Base-by-base conservation (phyloP, 2,888 invertebrate species). In the Lasius platythorax region DNA sequence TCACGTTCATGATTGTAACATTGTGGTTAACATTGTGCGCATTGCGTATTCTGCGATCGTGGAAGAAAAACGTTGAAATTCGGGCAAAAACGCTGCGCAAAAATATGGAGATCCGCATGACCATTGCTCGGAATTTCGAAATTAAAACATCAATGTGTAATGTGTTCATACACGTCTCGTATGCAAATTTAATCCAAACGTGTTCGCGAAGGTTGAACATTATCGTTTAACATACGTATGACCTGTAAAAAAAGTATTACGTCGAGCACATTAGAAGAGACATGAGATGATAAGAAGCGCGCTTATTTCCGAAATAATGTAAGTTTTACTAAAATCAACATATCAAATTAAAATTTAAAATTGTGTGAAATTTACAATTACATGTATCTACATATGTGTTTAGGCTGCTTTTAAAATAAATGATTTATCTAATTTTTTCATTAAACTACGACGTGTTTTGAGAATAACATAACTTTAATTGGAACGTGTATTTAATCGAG, bases 11-110 rank as follows among this genome's bases (percentile, higher is more conserved):
- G 1, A n/a, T 8, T 23, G 43, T 28, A 18, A 9, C 37, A 37
- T 23, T 23, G 23, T 3, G 12, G 15, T 11, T 78, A 70, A 79
- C 30, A 43, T n/a, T 5, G 68, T 43, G 0, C 40, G 40, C 68
- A 81, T 81, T 61, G 61, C 72, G 61, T 81, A 81, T 81, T 81
- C 79, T 61, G 37, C 73, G 58, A 81, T 61, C 61, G 79, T 46
- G 73, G 73, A 73, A 81, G 79, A 81, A 73, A 81, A 81, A 81
- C 73, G 61, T 33, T 33, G 79, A 81, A 73, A 81, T 81, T 81
- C 61, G 23, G 66, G 37, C 66, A 12, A 66, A 43, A 43, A 23
- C 37, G 67, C n/a, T 8, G 37, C 66, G 78, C 58, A 46, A 73
- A 73, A 81, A 73, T 81, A 81, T 81, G 46, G 46, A 81, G 46